Percentiles rank a stretch among this genome's conserved stretches.
Conservation (phyloP, 2,113 vertebrate species). For the Prunella himalayana region DNA sequence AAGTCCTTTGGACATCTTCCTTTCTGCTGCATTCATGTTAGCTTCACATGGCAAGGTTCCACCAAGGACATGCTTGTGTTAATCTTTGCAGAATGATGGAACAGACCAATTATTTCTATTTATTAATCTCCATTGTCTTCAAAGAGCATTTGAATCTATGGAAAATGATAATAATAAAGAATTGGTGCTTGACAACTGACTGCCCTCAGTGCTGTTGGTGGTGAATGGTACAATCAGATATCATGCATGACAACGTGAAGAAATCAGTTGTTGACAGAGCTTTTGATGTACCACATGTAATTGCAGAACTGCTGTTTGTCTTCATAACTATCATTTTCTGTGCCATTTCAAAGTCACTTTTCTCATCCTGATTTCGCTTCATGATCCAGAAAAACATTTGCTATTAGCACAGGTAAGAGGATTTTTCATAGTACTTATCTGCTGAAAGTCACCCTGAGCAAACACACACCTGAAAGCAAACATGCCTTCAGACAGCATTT, state of each 20-base stretch:
- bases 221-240: slow-evolving; percentile 3
- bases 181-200: slow-evolving; percentile 1
- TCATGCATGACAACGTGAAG: slow-evolving; percentile 32
- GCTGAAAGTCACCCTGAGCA: slow-evolving; percentile 33
- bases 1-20: not conserved
- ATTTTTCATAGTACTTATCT: slow-evolving; percentile 27
- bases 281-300: not conserved
- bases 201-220: not conserved
- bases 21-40: not conserved
- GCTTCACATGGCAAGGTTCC: not conserved
- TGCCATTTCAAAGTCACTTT: slow-evolving; percentile 26
- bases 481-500: not conserved
- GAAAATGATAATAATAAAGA: slow-evolving; percentile 38
- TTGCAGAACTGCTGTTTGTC: slow-evolving; percentile 34
- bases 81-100: not conserved
- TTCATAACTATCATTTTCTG: slow-evolving; percentile 47
- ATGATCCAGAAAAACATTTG: not conserved
- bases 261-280: slow-evolving; percentile 17
- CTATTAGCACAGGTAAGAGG: slow-evolving; percentile 4
- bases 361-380: slow-evolving; percentile 19
- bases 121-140: slow-evolving; percentile 30
- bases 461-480: not conserved
- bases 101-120: slow-evolving; percentile 3
- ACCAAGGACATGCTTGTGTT: not conserved
- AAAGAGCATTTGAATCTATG: not conserved